These are phyloP conservation scores for Cephus rjabovi DNA, from an alignment of 2,888 invertebrate species.

Conservation along the genomic window DNA sequence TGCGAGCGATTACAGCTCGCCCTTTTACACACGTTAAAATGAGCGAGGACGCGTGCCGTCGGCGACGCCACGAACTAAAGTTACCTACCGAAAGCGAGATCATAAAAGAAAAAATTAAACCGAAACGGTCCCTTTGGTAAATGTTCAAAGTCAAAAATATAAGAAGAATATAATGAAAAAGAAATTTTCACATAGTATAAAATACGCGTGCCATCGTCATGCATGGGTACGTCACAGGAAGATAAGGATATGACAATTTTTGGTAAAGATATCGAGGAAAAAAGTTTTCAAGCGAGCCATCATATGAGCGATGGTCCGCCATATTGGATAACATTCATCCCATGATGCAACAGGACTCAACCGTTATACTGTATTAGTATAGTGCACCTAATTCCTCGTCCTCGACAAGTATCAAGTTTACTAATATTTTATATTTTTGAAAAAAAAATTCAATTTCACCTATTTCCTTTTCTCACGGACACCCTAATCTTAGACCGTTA, in stretches of 20 bases:
- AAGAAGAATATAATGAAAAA: background rate
- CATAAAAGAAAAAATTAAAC: background rate
- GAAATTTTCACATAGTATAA: background rate
- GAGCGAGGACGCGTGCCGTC: background rate
- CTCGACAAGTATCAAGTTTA: background rate
- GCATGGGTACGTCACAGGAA: background rate
- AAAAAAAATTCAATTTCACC: background rate
- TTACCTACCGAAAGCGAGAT: background rate
- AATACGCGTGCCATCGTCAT: background rate
- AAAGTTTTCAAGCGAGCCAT: background rate
- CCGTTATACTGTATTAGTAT: background rate
- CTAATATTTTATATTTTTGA: too few species aligned
- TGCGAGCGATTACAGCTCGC: background rate
- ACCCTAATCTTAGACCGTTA: background rate
- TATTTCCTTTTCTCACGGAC: background rate
- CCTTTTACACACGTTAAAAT: background rate
- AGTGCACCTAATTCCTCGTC: background rate
- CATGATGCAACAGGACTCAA: background rate
- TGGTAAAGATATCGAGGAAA: background rate
- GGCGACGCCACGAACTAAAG: background rate
- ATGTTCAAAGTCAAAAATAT: background rate
- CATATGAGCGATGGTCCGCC: background rate
- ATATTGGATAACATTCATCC: background rate
- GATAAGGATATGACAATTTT: background rate
- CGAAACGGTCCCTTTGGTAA: background rate